Percentiles rank a stretch among this genome's conserved stretches.
phyloP scores from a whole-genome alignment of 2,113 vertebrate species.

The Datnioides undecimradiatus region DNA sequence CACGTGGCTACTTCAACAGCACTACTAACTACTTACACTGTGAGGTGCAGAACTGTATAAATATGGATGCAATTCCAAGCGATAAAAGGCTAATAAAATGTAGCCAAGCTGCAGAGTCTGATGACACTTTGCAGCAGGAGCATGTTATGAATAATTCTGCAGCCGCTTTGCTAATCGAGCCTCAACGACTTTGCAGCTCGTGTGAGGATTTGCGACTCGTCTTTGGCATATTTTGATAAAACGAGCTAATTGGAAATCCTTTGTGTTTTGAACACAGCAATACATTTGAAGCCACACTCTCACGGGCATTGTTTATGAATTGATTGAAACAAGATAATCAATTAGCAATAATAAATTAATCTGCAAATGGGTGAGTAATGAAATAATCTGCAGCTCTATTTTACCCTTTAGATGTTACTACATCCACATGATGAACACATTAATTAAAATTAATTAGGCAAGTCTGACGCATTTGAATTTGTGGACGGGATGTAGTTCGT shows the following conservation, averaged over 20 bases:
- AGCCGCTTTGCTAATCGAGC: background rate
- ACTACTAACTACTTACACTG: background rate
- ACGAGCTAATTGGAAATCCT: background rate
- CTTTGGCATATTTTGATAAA: background rate
- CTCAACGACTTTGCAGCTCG: background rate
- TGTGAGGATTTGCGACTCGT: background rate
- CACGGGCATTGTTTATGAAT: background rate
- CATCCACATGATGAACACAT: background rate
- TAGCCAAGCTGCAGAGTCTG: background rate
- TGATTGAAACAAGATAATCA: no score
- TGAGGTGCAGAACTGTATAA: background rate
- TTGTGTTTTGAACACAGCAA: background rate
- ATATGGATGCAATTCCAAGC: background rate
- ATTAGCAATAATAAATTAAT: background rate
- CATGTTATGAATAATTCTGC: background rate
- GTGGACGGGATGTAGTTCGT: background rate
- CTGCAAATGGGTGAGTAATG: background rate
- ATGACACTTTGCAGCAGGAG: background rate
- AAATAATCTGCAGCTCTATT: background rate
- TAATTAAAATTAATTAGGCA: background rate
- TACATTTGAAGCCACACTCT: background rate
- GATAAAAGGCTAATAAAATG: background rate
- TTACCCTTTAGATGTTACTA: background rate
- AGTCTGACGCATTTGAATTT: background rate
- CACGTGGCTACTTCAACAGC: background rate